Evolutionary conservation across 2,797 vertebrate genomes (phyloP).

Genomic region (Gallinago solitaria): DNA sequence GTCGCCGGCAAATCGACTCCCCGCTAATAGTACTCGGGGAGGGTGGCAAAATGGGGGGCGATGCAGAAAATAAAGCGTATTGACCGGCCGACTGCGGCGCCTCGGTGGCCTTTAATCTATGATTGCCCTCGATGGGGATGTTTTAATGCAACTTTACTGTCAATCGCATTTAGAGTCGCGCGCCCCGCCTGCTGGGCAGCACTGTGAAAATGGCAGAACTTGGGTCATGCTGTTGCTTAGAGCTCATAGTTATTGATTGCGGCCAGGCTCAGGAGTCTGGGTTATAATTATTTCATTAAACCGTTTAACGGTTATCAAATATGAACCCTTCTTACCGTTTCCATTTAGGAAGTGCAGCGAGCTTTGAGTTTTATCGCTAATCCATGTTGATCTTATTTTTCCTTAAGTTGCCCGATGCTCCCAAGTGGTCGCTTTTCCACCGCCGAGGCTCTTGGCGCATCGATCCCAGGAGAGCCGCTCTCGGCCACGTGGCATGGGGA

Average conservation of each 20-base stretch:
- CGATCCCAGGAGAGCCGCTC: neutral
- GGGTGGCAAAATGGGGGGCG: constrained; percentile 75
- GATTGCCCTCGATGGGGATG: constrained; percentile 84
- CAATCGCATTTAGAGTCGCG: constrained; percentile 76
- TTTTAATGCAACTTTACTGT: constrained; percentile 87
- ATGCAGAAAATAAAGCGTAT: constrained; percentile 89
- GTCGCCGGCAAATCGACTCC: constrained; percentile 89
- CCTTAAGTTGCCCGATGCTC: neutral
- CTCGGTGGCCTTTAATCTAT: constrained; percentile 92
- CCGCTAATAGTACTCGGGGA: constrained; percentile 79
- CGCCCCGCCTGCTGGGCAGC: constrained; percentile 68
- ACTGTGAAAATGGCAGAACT: constrained; percentile 62
- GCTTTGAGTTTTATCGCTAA: neutral
- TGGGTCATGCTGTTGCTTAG: constrained; percentile 38
- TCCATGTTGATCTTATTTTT: neutral
- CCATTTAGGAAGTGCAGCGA: neutral
- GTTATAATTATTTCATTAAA: constrained; percentile 84
- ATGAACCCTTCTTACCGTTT: constrained; percentile 62
- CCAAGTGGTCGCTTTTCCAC: neutral
- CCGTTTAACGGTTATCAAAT: constrained; percentile 80
- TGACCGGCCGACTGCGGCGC: constrained; percentile 86
- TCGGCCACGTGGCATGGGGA: fast-evolving
- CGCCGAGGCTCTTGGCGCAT: neutral
- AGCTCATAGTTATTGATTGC: constrained; percentile 75
- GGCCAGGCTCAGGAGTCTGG: constrained; percentile 51